These are phyloP conservation scores for Dasypus novemcinctus DNA, from an alignment of 2,113 vertebrate genomes.

Conservation along the genomic window DNA sequence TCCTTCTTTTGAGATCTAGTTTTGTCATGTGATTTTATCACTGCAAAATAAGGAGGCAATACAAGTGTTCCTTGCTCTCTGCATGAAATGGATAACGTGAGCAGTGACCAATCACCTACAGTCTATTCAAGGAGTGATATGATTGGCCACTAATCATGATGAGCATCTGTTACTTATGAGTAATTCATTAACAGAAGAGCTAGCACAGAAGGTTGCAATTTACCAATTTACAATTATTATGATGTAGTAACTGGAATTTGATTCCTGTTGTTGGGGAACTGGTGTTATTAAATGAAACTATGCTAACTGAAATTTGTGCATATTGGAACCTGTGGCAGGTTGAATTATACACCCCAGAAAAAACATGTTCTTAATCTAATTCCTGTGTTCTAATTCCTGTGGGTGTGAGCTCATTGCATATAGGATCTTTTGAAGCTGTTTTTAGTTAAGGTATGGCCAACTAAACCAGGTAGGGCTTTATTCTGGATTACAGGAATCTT, in stretches of 20 bases:
- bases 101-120: background rate
- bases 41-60: too few relatives aligned
- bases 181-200: background rate
- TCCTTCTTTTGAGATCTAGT: background rate
- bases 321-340: background rate
- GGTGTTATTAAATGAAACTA: background rate
- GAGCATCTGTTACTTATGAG: background rate
- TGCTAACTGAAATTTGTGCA: background rate
- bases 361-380: too few relatives aligned
- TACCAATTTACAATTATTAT: background rate
- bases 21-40: background rate
- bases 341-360: too few relatives aligned
- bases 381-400: too few relatives aligned
- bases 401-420: too few relatives aligned
- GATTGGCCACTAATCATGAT: background rate
- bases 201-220: background rate
- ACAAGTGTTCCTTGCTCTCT: background rate
- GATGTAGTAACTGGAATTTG: background rate
- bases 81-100: background rate
- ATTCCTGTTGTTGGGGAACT: background rate
- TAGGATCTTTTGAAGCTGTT: too few relatives aligned
- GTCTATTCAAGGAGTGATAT: too few relatives aligned
- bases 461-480: too few relatives aligned
- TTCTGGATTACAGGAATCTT: too few relatives aligned
- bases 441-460: too few relatives aligned